Evolutionary conservation across 2,888 invertebrate species (phyloP), one percentile per base, ranked within the genome.

Genomic region (Nesidiocoris tenuis): DNA sequence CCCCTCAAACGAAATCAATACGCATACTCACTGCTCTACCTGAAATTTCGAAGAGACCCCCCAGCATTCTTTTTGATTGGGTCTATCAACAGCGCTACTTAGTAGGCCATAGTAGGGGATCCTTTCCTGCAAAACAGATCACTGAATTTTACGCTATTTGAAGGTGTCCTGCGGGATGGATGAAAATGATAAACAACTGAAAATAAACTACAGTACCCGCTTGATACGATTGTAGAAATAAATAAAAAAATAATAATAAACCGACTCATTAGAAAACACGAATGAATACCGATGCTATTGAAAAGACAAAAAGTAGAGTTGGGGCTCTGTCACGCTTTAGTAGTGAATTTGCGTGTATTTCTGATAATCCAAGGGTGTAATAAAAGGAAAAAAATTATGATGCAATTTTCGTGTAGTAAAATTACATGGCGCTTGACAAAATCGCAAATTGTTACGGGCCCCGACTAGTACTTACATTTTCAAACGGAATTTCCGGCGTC

Each of bases 401-500:
- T n/a, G n/a, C n/a, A n/a, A n/a, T n/a, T n/a, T n/a, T n/a, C n/a
- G n/a, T n/a, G n/a, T n/a, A n/a, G n/a, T n/a, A n/a, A n/a, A n/a
- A n/a, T n/a, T n/a, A n/a, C n/a, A n/a, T n/a, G n/a, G n/a, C n/a
- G n/a, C n/a, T n/a, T n/a, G n/a, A n/a, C n/a, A n/a, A n/a, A n/a
- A n/a, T n/a, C n/a, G n/a, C n/a, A n/a, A n/a, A n/a, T n/a, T n/a
- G n/a, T n/a, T n/a, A n/a, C n/a, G n/a, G n/a, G n/a, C n/a, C n/a
- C n/a, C n/a, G n/a, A n/a, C n/a, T n/a, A n/a, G n/a, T 12, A 22
- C 86, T 84, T 86, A 95, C 95, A 85, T 94, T 94, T 85, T 92
- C 91, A 83, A 95, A 95, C 0, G 95, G 95, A 83, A 95, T 93
- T 85, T 95, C 95, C 0, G 95, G 94, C 21, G 90, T 94, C 94